phyloP scores from a whole-genome alignment of 23 tunicate genomes.

The Styela plicata region DNA sequence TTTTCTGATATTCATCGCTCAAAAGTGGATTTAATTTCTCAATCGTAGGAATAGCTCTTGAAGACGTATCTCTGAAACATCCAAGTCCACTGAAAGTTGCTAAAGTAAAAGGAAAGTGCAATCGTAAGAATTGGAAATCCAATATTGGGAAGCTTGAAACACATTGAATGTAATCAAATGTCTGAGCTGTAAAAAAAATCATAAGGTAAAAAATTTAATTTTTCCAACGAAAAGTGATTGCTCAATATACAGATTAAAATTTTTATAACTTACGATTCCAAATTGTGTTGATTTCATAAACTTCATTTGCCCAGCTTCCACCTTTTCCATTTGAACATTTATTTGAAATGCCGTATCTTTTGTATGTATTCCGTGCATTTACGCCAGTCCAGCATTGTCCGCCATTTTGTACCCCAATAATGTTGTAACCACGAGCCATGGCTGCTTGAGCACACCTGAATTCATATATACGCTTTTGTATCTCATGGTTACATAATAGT shows the following conservation, averaged over 20 bases:
- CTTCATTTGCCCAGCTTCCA: conserved; percentile 3
- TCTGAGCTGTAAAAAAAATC: too few species aligned
- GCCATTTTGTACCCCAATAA: conserved; percentile 23
- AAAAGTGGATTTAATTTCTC: background rate
- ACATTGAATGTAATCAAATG: too few species aligned
- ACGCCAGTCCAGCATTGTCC: conserved; percentile 21
- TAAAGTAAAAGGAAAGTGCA: too few species aligned
- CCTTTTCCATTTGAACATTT: conserved; percentile 30
- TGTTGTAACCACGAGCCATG: conserved; percentile 23
- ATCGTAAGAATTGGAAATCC: too few species aligned
- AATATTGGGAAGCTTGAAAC: too few species aligned
- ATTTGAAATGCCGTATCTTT: conserved; percentile 7
- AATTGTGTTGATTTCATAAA: background rate
- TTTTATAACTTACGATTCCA: background rate
- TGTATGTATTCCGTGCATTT: conserved; percentile 19
- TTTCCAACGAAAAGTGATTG: too few species aligned
- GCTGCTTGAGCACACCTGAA: conserved; percentile 28
- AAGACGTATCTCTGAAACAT: background rate
- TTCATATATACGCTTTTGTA: too few species aligned
- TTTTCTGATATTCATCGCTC: background rate
- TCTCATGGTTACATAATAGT: too few species aligned
- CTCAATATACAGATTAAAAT: too few species aligned
- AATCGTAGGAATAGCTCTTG: background rate
- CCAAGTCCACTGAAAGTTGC: background rate
- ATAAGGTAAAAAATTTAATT: too few species aligned